Evolutionary conservation across 2,888 invertebrate species (phyloP), one percentile per base, ranked within the genome.

Genomic region (Tachystola acroxantha): DNA sequence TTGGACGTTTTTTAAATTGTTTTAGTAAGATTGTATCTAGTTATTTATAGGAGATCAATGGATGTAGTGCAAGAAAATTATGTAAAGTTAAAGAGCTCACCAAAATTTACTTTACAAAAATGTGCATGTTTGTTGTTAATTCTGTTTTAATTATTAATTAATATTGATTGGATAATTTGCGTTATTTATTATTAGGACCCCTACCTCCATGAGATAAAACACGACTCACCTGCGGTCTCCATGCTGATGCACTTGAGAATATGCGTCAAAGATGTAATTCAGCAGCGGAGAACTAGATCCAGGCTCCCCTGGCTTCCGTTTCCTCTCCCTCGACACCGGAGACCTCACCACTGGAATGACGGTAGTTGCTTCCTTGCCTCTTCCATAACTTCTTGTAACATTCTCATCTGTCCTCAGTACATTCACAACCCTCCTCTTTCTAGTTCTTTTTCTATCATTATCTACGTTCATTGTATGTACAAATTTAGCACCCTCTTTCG

Each of bases 251-350:
- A 77, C 72, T 47, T 79, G 84, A 1, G 82, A 74, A 50, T 85
- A 82, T 2, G 85, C 74, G 51, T 86, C 86, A 44, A 85, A 86
- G 53, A 86, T 86, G 45, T 85, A 85, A 53, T 86, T 86, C 14
- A 86, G 65, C 10, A 86, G 49, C 0, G 85, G 85, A 0, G 86
- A 76, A 46, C 78, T 84, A 0, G 86, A 84, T 0, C 85, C 85
- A 0, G 78, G 67, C 39, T 85, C 86, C 0, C 82, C 81, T 7
- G 75, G 71, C 42, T 78, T 85, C 11, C 72, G 57, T 47, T 69
- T 64, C 37, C 74, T 70, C 37, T 81, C 82, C 47, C 66, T 45
- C 10, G 50, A 48, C 11, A 64, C 31, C 1, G 71, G 62, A 5
- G 63, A 52, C 32, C 61, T 72, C 0, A 64, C 46, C 10, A 60